phyloP scores from a whole-genome alignment of 2,888 invertebrate species.

The Drymonia ruficornis region DNA sequence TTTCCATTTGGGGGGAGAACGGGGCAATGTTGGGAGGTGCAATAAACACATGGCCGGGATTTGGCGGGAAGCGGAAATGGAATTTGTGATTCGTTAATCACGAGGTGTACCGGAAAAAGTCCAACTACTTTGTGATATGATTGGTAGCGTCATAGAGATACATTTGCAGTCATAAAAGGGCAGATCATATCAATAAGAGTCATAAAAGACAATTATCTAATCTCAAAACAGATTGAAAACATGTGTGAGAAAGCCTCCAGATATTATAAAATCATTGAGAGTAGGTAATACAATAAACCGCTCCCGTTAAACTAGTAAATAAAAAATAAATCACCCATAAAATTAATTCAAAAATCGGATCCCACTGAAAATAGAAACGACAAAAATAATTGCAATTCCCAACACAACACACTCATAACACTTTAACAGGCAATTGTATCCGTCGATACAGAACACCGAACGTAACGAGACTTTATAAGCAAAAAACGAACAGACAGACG shows the following conservation, averaged over 20 bases:
- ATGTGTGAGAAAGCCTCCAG: too few species aligned
- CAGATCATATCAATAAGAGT: too few species aligned
- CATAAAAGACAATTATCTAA: too few species aligned
- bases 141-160: too few species aligned
- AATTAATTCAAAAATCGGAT: conserved; percentile 37
- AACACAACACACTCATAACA: conserved; percentile 73
- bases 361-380: conserved; percentile 37
- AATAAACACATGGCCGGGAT: conserved; percentile 42
- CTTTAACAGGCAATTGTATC: conserved; percentile 77
- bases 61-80: conserved; percentile 42
- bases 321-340: neutral
- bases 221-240: too few species aligned
- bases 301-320: neutral
- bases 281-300: too few species aligned
- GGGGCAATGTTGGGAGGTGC: conserved; percentile 36
- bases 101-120: too few species aligned
- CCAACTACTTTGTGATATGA: too few species aligned
- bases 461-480: conserved; percentile 81
- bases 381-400: conserved; percentile 62
- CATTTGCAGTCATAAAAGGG: too few species aligned
- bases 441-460: conserved; percentile 72
- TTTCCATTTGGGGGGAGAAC: conserved; percentile 53
- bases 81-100: conserved; percentile 13
- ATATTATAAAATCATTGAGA: too few species aligned
- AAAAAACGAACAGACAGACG: conserved; percentile 82